These are phyloP conservation scores for Coelopa frigida DNA, from an alignment of 1,140 invertebrate genomes.

Conservation along the genomic window DNA sequence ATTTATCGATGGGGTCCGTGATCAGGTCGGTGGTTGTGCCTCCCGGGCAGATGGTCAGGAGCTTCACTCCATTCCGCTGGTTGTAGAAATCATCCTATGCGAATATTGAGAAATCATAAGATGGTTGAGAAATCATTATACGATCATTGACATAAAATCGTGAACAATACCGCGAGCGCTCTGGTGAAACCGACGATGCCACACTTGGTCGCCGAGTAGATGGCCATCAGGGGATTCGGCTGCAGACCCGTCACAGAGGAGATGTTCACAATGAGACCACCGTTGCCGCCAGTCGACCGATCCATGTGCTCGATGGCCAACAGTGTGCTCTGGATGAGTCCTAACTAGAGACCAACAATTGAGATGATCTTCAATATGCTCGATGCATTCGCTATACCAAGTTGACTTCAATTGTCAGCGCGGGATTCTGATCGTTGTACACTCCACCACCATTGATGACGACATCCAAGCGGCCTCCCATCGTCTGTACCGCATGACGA, in stretches of 20 bases:
- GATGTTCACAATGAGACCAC: conserved; percentile 57
- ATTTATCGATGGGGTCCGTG: too few species aligned
- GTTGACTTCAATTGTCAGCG: conserved; percentile 28
- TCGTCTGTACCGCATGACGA: conserved; percentile 15
- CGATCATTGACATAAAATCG: too few species aligned
- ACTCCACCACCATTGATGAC: conserved; percentile 31
- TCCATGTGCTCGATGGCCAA: conserved; percentile 46
- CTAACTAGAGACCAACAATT: conserved; percentile 16
- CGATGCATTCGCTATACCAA: conserved; percentile 2
- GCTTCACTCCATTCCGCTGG: too few species aligned
- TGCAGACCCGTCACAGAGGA: conserved; percentile 53
- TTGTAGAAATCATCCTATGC: too few species aligned
- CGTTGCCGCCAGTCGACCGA: conserved; percentile 50
- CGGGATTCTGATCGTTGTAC: conserved; percentile 25
- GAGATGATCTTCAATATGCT: not conserved
- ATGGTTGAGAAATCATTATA: too few species aligned
- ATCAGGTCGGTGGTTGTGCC: too few species aligned
- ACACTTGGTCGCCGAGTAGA: conserved; percentile 49
- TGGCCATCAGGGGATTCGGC: conserved; percentile 26
- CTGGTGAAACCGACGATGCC: conserved; percentile 46
- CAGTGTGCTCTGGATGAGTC: conserved; percentile 27
- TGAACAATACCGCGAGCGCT: conserved; percentile 27
- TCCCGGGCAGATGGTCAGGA: too few species aligned
- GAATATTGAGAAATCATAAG: too few species aligned
- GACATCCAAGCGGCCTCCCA: conserved; percentile 23